Evolutionary conservation across 2,888 invertebrate genomes (phyloP), one percentile per base, ranked within the genome.

Genomic region (Baronia brevicornis): DNA sequence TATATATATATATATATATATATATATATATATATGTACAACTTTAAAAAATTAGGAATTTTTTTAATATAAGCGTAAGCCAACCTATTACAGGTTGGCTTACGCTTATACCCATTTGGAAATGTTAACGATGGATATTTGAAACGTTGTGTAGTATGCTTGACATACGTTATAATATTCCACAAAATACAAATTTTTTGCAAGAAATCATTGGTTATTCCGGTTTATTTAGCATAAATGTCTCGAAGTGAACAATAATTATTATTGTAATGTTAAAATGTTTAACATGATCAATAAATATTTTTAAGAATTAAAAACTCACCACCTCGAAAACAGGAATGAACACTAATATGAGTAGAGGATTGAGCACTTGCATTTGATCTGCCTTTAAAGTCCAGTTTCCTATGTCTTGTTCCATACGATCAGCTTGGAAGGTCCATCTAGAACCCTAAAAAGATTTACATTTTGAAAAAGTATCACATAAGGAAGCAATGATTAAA

Each of bases 331-430:
- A 95, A 0, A 94, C 56, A 0, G 97, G 97, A 54, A 97, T 96
- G 48, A 96, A 91, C 2, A 90, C 29, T 10, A 97, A 75, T 50
- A 97, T 94, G 17, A 96, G 78, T 3, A 96, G 60, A 0, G 97
- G 96, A 77, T 97, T 97, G 2, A 96, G 71, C 36, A 96, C 93
- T 86, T 96, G 96, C 90, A 98, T 91, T 72, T 98, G 98, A 77
- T 98, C 98, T 0, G 98, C 96, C 49, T 95, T 91, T 8, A 95
- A 75, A 0, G 88, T 86, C 72, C 88, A 92, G 30, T 85, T 84
- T 0, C 92, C 92, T 36, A 95, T 84, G 40, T 89, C 86, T 11
- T 96, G 95, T 51, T 92, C 85, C 96, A 97, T 96, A 44, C 91
- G 87, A 5, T 91, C 90, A 0, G 96, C 97, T 85, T 96, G 96